These are phyloP conservation scores for Drosophila cognata DNA, from an alignment of 2,888 invertebrate genomes.

Conservation along the genomic window DNA sequence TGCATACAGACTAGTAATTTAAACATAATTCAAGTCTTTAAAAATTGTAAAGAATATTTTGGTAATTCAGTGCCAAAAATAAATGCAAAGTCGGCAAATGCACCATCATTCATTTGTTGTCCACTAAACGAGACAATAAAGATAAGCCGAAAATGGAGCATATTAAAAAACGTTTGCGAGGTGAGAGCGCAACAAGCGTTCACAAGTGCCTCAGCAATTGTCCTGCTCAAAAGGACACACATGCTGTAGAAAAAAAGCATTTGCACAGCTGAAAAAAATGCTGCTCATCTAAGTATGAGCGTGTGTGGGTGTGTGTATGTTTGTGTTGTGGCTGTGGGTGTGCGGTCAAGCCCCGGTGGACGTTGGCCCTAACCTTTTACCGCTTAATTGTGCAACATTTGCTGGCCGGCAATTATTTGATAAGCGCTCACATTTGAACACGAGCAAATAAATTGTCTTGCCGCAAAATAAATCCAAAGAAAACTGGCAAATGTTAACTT, in stretches of 20 bases:
- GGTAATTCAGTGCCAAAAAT: slow-evolving; percentile 16
- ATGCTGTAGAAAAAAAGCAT: slow-evolving; percentile 9
- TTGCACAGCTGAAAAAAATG: slow-evolving; percentile 13
- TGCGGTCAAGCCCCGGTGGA: slow-evolving; percentile 53
- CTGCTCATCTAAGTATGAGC: slow-evolving; percentile 8
- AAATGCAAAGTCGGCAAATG: slow-evolving; percentile 17
- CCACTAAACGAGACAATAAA: slow-evolving; percentile 84
- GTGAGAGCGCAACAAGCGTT: slow-evolving; percentile 67
- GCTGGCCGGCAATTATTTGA: slow-evolving; percentile 85
- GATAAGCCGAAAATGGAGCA: slow-evolving; percentile 81
- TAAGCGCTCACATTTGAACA: slow-evolving; percentile 80
- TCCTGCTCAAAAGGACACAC: slow-evolving; percentile 19
- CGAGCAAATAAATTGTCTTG: slow-evolving; percentile 69
- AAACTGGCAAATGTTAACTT: slow-evolving; percentile 65
- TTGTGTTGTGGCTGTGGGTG: slow-evolving; percentile 65
- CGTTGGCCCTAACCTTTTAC: slow-evolving; percentile 60
- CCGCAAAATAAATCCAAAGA: slow-evolving; percentile 77
- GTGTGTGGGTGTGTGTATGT: slow-evolving; percentile 10
- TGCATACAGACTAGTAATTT: background rate
- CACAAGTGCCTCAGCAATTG: slow-evolving; percentile 35
- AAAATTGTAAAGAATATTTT: background rate
- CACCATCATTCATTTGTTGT: slow-evolving; percentile 70
- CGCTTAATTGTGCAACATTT: slow-evolving; percentile 83
- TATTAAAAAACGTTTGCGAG: slow-evolving; percentile 65
- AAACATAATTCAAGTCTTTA: background rate